Conservation (phyloP, 1,140 invertebrate species). For the Ditylenchus dipsaci region DNA sequence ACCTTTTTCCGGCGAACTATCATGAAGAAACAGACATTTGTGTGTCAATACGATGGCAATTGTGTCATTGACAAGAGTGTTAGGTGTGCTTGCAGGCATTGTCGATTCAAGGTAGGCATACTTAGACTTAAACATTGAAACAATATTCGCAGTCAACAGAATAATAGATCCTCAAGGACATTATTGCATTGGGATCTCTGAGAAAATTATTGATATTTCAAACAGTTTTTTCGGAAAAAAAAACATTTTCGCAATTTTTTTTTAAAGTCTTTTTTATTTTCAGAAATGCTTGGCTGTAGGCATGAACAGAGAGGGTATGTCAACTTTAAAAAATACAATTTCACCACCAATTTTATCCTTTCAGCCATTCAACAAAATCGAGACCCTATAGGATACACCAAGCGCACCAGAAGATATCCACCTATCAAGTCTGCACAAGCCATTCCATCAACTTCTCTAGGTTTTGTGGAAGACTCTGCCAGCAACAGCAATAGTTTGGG, state of each 20-base stretch:
- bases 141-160: slow-evolving; percentile 7
- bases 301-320: slow-evolving; percentile 48
- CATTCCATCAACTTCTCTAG: background rate
- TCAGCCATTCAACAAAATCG: slow-evolving; percentile 54
- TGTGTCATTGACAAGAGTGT: slow-evolving; percentile 55
- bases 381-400: slow-evolving; percentile 55
- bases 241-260: too few species aligned
- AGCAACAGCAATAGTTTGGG: background rate
- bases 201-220: too few species aligned
- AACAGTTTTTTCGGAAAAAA: too few species aligned
- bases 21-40: slow-evolving; percentile 54
- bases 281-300: slow-evolving; percentile 54
- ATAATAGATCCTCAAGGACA: too few species aligned
- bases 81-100: slow-evolving; percentile 54
- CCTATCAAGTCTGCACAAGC: slow-evolving; percentile 7
- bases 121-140: background rate
- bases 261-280: too few species aligned
- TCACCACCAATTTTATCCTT: background rate
- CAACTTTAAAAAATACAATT: background rate
- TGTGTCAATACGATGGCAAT: slow-evolving; percentile 48
- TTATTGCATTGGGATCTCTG: too few species aligned
- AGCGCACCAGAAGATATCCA: slow-evolving; percentile 46
- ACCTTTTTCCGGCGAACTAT: slow-evolving; percentile 54
- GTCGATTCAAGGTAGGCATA: slow-evolving; percentile 38
- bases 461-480: background rate